Conservation (phyloP, 92 coral and sea anemone genomes). For the Bergia puertoricense region DNA sequence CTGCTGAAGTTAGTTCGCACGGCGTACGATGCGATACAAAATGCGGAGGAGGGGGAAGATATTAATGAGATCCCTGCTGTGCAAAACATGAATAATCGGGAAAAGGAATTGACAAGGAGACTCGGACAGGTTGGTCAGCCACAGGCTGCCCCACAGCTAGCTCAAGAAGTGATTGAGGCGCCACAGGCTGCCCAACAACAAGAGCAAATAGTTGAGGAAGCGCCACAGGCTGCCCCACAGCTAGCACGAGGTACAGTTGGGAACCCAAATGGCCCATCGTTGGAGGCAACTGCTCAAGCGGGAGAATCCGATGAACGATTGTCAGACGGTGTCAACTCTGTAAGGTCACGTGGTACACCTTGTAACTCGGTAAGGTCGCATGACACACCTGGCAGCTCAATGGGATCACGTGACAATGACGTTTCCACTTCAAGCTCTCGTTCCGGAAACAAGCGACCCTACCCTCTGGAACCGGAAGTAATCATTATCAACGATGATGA, state of each 20-base stretch:
- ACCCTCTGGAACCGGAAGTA: constrained; percentile 31
- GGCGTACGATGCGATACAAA: not conserved
- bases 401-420: constrained; percentile 1
- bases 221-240: not conserved
- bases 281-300: not conserved
- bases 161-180: not conserved
- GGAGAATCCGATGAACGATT: not conserved
- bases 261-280: not conserved
- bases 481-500: constrained; percentile 24
- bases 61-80: constrained; percentile 24
- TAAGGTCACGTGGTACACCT: not conserved
- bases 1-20: not conserved
- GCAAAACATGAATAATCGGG: constrained; percentile 7
- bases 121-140: not conserved
- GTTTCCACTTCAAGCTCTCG: constrained; percentile 6
- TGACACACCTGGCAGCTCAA: constrained; percentile 1
- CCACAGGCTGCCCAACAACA: not conserved
- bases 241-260: not conserved
- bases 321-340: not conserved
- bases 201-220: not conserved
- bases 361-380: no score
- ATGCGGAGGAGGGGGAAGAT: constrained; percentile 9
- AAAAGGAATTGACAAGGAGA: not conserved
- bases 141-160: not conserved
- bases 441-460: constrained; percentile 19